A percentile compares a stretch with the other conserved stretches of the same genome.
Evolutionary conservation across 2,888 invertebrate genomes (phyloP).

Genomic region (Malachius bipustulatus): DNA sequence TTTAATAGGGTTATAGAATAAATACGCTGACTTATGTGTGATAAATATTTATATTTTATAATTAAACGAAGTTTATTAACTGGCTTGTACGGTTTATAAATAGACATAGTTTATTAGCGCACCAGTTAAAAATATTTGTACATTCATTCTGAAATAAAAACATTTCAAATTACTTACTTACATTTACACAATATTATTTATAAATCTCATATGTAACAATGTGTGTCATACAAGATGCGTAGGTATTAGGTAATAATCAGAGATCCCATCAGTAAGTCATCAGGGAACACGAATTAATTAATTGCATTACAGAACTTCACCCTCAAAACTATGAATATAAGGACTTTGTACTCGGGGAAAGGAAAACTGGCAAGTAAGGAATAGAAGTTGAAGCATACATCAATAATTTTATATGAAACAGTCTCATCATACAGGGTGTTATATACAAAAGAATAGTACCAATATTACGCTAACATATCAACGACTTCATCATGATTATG

Average conservation of each 20-base stretch:
- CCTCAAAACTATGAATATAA: slow-evolving; percentile 19
- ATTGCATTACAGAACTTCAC: slow-evolving; percentile 6
- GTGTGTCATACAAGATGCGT: slow-evolving; percentile 26
- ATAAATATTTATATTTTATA: slow-evolving; percentile 40
- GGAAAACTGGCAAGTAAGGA: slow-evolving; percentile 15
- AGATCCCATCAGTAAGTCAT: neutral
- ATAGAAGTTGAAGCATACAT: slow-evolving; percentile 25
- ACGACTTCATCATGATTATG: slow-evolving; percentile 11
- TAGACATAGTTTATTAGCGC: slow-evolving; percentile 33
- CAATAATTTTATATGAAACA: slow-evolving; percentile 29
- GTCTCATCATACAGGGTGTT: slow-evolving; percentile 35
- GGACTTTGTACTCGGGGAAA: slow-evolving; percentile 28
- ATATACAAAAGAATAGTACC: slow-evolving; percentile 28
- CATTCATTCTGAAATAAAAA: slow-evolving; percentile 37
- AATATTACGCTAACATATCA: slow-evolving; percentile 13
- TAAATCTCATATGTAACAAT: slow-evolving; percentile 26
- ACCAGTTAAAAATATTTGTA: slow-evolving; percentile 39
- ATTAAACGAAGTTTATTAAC: slow-evolving; percentile 38
- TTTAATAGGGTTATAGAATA: no score
- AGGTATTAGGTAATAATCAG: no score
- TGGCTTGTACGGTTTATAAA: slow-evolving; percentile 37
- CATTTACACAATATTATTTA: slow-evolving; percentile 31
- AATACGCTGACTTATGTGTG: slow-evolving; percentile 26
- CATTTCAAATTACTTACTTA: slow-evolving; percentile 34
- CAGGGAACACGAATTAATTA: slow-evolving; percentile 10